These are phyloP conservation scores for Rugalucina vietnamica DNA, from an alignment of 2,888 invertebrate species.

Conservation along the genomic window DNA sequence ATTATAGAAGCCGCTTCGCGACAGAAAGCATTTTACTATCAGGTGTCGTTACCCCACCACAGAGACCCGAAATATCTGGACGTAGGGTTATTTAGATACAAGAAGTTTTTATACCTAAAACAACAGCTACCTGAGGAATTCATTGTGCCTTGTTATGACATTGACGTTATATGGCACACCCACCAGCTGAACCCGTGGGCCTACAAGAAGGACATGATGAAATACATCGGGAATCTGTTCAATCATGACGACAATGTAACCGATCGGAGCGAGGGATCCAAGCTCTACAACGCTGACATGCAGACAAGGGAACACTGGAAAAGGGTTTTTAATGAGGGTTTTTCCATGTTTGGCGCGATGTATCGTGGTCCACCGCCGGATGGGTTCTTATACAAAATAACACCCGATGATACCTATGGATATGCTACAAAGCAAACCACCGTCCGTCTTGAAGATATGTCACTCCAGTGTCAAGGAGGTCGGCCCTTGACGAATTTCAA, in stretches of 20 bases:
- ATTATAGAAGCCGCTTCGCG: conserved; percentile 83
- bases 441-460: conserved; percentile 39
- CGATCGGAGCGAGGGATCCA: conserved; percentile 83
- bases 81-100: conserved; percentile 82
- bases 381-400: conserved; percentile 81
- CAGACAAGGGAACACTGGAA: conserved; percentile 84
- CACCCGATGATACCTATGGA: conserved; percentile 68
- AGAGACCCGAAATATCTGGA: conserved; percentile 83
- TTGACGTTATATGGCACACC: conserved; percentile 85
- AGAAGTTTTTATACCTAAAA: conserved; percentile 84
- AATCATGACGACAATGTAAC: conserved; percentile 85
- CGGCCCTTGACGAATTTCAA: conserved; percentile 49
- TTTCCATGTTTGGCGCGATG: conserved; percentile 84
- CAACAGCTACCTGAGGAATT: conserved; percentile 83
- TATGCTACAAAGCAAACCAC: conserved; percentile 68
- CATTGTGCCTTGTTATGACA: conserved; percentile 85
- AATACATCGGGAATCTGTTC: conserved; percentile 79
- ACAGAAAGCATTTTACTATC: conserved; percentile 84
- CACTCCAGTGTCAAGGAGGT: neutral
- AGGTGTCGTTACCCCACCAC: conserved; percentile 85
- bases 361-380: conserved; percentile 84
- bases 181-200: conserved; percentile 83
- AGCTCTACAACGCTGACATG: conserved; percentile 83
- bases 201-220: conserved; percentile 78
- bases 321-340: conserved; percentile 82